Conservation (phyloP, 2,113 vertebrate species). For the Ammospiza caudacuta region DNA sequence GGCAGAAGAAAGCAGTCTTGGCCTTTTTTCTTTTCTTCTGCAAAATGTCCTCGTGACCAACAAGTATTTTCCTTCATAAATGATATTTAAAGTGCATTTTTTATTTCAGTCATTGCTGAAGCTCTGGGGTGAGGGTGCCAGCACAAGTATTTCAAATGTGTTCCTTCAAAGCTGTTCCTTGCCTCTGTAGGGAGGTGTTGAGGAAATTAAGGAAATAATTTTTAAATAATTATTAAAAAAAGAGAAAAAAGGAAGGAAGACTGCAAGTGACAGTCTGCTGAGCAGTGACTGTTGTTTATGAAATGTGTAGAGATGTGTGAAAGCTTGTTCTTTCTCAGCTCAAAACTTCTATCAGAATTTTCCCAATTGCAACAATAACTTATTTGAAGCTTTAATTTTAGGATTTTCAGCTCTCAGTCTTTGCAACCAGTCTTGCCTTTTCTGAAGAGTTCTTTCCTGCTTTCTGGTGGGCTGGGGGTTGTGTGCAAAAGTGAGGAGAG, state of each 20-base stretch:
- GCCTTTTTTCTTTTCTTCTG: not conserved
- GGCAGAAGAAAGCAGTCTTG: not conserved
- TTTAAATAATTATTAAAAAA: not conserved
- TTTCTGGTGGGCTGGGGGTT: not conserved
- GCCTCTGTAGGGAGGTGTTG: not conserved
- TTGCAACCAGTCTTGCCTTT: not conserved
- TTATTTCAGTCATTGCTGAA: not conserved
- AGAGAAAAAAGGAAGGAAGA: not conserved
- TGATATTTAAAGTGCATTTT: not conserved
- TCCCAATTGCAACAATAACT: not conserved
- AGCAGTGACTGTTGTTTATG: not conserved
- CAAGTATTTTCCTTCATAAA: not conserved
- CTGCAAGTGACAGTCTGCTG: not conserved
- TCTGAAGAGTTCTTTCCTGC: not conserved
- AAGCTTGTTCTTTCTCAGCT: not conserved
- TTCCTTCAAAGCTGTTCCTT: not conserved
- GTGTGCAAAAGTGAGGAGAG: not conserved
- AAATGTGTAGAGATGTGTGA: not conserved
- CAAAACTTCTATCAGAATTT: not conserved
- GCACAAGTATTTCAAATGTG: not conserved
- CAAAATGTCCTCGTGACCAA: not conserved
- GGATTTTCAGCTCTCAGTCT: not conserved
- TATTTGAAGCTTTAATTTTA: not conserved
- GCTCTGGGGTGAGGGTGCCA: not conserved
- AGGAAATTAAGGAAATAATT: not conserved